phyloP scores from a whole-genome alignment of 2,797 vertebrate species.

The Pelobates cultripes region DNA sequence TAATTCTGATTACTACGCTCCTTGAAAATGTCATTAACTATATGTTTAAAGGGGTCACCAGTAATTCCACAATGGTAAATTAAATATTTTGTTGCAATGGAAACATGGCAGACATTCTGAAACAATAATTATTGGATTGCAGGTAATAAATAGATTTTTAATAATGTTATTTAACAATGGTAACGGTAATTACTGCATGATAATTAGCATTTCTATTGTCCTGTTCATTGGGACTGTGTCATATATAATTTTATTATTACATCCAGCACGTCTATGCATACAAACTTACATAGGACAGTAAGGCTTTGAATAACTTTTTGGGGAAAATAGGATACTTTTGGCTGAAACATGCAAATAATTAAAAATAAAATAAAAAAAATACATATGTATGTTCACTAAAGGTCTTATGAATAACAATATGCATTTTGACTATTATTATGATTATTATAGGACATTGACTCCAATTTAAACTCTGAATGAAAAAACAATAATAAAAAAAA shows the following conservation, averaged over 20 bases:
- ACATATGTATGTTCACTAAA: too few relatives aligned
- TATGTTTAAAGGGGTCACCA: slow-evolving; percentile 42
- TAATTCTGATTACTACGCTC: slow-evolving; percentile 12
- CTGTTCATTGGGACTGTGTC: slow-evolving; percentile 3
- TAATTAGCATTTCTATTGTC: slow-evolving; percentile 36
- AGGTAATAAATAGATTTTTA: slow-evolving; percentile 45
- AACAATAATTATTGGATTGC: slow-evolving; percentile 43
- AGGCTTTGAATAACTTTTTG: too few relatives aligned
- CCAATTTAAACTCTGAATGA: too few relatives aligned
- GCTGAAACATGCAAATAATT: too few relatives aligned
- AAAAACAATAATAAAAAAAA: too few relatives aligned
- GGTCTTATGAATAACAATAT: too few relatives aligned
- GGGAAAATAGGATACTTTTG: too few relatives aligned
- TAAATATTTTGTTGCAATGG: slow-evolving; percentile 47
- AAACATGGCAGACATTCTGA: slow-evolving; percentile 42
- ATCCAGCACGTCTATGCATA: too few relatives aligned
- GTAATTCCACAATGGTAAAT: slow-evolving; percentile 48
- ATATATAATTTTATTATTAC: slow-evolving; percentile 21
- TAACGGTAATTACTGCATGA: slow-evolving; percentile 30
- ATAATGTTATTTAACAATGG: slow-evolving; percentile 38
- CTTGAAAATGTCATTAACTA: slow-evolving; percentile 27
- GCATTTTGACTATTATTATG: too few relatives aligned
- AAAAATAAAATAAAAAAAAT: too few relatives aligned
- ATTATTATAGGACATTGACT: too few relatives aligned
- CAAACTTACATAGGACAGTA: too few relatives aligned